Evolutionary conservation across 2,113 vertebrate genomes (phyloP), one percentile per base, ranked within the genome.

Genomic region (Rhynchopsitta pachyrhyncha): DNA sequence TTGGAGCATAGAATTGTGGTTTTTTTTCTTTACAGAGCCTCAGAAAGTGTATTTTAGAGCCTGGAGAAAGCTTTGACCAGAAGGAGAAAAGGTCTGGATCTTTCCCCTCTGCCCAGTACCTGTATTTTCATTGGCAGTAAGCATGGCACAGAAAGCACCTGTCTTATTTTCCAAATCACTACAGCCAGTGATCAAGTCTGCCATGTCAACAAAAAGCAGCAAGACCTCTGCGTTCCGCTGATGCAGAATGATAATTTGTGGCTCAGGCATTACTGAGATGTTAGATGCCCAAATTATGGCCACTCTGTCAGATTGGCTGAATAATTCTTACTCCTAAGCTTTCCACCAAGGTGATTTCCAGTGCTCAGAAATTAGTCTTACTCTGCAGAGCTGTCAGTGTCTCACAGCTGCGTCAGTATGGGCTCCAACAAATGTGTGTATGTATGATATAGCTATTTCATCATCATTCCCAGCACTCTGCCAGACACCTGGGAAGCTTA

Each of bases 341-440:
- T 94, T 94, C 62, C 27, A 63, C 80, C 66, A 47, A 64, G 80
- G 86, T 81, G 76, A 90, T 88, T 95, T 94, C 88, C 62, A 53
- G 73, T 47, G 69, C 80, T 75, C 50, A 37, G 80, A 84, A 93
- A 93, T 97, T 37, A 93, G 76, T 88, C 93, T 95, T 82, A 52
- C 68, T 96, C 88, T 67, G 73, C 80, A 71, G 83, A 95, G 86
- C 86, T 94, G 90, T 90, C 92, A 90, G 29, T 81, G 52, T 93
- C 52, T 93, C 82, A 68, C 60, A 92, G 92, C 86, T 92, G 85
- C 75, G 85, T 83, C 85, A 67, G 64, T 83, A 15, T 83, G 59
- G 64, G 85, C 88, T 93, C 79, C 81, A 90, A 95, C 79, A 94
- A 95, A 96, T 86, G 92, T 83, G 85, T 55, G 50, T 86, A 5